Conservation (phyloP, 2,113 vertebrate genomes). For the Corynorhinus townsendii region DNA sequence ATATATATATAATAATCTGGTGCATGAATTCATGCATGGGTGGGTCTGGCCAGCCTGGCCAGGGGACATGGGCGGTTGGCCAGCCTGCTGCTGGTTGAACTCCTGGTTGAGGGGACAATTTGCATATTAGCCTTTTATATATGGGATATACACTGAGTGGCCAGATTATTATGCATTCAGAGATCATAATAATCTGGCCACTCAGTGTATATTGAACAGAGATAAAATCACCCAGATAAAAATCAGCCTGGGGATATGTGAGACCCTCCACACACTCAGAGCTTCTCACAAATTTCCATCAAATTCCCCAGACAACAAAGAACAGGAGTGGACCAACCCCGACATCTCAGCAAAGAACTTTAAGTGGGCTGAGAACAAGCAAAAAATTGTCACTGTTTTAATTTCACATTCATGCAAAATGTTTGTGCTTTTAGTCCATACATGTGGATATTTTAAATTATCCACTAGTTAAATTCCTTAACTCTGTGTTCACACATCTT, state of each 20-base stretch:
- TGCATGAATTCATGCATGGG: too few species aligned
- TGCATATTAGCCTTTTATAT: too few species aligned
- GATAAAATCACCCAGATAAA: constrained; percentile 12
- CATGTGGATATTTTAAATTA: background rate
- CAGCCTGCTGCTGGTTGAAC: too few species aligned
- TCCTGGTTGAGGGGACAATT: too few species aligned
- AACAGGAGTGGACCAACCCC: background rate
- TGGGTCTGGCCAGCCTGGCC: too few species aligned
- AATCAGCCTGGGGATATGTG: background rate
- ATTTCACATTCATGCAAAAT: background rate
- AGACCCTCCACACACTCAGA: background rate
- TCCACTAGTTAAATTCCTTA: background rate
- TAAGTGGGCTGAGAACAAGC: background rate
- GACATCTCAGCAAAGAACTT: background rate
- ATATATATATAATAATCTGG: too few species aligned
- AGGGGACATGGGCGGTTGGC: too few species aligned
- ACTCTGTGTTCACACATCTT: background rate
- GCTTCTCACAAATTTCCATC: background rate
- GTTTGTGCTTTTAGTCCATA: background rate
- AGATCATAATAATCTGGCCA: too few species aligned
- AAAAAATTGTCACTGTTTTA: background rate
- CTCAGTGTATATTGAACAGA: background rate
- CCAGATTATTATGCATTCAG: too few species aligned
- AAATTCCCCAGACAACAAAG: background rate
- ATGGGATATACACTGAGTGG: too few species aligned